Conservation (phyloP, 1,140 invertebrate species). For the Latrodectus geometricus region DNA sequence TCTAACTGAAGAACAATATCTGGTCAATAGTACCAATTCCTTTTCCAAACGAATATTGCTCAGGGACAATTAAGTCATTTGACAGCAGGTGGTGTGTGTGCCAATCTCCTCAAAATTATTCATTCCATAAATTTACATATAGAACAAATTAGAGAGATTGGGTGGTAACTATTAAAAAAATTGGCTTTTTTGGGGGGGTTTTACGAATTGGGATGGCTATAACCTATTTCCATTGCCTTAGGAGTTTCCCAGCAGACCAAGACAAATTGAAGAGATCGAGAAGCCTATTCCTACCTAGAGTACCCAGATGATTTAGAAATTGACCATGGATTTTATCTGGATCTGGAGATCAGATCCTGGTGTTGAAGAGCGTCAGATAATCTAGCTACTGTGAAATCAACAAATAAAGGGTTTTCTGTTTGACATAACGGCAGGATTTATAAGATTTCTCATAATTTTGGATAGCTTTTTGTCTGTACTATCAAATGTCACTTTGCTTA, state of each 20-base stretch:
- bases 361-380: not conserved
- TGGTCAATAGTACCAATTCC: constrained; percentile 1
- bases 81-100: not conserved
- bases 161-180: not conserved
- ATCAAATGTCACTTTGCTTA: not conserved
- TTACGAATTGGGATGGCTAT: not conserved
- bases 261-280: constrained; percentile 9
- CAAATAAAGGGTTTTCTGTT: not conserved
- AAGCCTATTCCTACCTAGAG: not conserved
- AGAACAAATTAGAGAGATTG: not conserved
- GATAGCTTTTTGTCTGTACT: not conserved
- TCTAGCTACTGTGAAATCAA: not conserved
- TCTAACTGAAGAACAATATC: not conserved
- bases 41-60: not conserved
- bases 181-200: constrained; percentile 4
- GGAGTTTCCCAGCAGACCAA: not conserved
- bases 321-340: not conserved
- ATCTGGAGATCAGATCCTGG: not conserved
- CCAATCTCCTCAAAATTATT: constrained; percentile 1
- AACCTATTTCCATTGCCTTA: not conserved
- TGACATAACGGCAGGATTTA: not conserved
- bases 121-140: not conserved
- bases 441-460: not conserved
- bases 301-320: not conserved
- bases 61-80: not conserved